phyloP scores from a whole-genome alignment of 2,797 vertebrate genomes.

The Pyrocephalus nanus region DNA sequence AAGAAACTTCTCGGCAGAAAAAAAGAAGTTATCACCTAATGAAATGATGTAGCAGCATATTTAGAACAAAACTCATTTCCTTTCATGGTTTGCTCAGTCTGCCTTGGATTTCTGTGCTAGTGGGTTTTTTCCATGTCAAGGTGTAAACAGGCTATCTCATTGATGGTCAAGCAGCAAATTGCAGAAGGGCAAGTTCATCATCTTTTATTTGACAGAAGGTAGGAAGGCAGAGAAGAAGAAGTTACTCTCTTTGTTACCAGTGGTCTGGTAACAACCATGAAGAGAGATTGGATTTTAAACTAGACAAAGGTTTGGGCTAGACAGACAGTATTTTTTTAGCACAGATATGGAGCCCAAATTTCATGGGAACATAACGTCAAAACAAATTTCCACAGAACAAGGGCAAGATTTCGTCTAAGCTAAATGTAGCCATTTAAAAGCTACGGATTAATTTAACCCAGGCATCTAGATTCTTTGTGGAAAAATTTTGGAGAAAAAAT shows the following conservation, averaged over 20 bases:
- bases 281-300: background rate
- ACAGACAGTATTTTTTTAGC: background rate
- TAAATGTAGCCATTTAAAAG: background rate
- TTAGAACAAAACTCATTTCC: accelerated
- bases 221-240: background rate
- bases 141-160: background rate
- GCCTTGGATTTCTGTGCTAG: background rate
- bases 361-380: background rate
- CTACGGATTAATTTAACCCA: background rate
- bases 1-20: background rate
- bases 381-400: background rate
- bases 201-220: background rate
- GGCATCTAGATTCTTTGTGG: background rate
- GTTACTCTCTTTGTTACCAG: background rate
- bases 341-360: background rate
- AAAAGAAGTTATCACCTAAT: background rate
- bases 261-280: background rate
- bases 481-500: background rate
- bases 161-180: background rate
- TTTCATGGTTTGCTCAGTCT: background rate
- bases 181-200: background rate
- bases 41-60: background rate
- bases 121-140: background rate
- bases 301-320: background rate
- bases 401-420: background rate